Conservation (phyloP, 2,113 vertebrate genomes). For the Cepphus grylle region DNA sequence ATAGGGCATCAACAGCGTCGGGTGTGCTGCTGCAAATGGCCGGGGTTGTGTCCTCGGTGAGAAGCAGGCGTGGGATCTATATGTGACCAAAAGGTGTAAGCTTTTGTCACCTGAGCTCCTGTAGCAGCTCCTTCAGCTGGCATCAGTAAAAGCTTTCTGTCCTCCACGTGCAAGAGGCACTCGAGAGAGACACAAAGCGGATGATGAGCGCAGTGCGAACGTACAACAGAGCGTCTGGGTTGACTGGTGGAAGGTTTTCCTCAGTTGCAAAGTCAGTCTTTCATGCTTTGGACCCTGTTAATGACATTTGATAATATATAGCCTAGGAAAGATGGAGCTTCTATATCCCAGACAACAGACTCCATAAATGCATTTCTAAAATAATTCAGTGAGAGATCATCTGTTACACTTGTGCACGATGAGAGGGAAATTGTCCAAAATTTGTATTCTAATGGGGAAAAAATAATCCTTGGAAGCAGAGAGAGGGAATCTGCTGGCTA, state of each 20-base stretch:
- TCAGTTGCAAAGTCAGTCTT: not conserved
- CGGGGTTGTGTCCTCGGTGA: not conserved
- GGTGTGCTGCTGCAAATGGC: not conserved
- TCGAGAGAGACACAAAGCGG: not conserved
- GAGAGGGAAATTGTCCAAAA: constrained; percentile 52
- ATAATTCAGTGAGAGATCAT: constrained; percentile 64
- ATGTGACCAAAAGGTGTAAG: not conserved
- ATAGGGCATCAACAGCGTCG: fast-evolving
- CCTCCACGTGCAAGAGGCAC: fast-evolving
- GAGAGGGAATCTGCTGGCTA: constrained; percentile 44
- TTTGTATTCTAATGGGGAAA: constrained; percentile 30
- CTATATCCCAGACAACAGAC: constrained; percentile 43
- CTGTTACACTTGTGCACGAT: constrained; percentile 22
- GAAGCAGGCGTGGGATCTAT: not conserved
- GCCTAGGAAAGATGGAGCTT: constrained; percentile 3
- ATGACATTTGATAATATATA: not conserved
- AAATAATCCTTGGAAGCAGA: constrained; percentile 48
- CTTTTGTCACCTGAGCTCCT: not conserved
- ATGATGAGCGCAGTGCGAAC: not conserved
- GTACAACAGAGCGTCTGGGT: not conserved
- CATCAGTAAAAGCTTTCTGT: not conserved
- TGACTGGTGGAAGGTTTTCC: not conserved
- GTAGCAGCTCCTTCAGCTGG: not conserved
- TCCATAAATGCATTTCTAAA: constrained; percentile 60
- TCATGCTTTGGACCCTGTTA: not conserved